Conservation (phyloP, 2,888 invertebrate species). For the Parnassius smintheus region DNA sequence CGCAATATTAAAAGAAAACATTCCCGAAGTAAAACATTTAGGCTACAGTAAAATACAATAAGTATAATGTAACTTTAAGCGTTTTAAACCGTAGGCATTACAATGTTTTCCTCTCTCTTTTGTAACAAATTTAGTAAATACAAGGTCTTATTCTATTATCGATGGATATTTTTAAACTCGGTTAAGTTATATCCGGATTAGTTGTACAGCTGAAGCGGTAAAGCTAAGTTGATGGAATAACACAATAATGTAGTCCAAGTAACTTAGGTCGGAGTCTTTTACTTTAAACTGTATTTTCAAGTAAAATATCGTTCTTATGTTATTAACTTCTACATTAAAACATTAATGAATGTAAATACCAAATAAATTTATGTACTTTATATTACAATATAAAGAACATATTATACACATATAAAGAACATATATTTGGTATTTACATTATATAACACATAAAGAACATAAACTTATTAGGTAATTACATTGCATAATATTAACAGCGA, state of each 20-base stretch:
- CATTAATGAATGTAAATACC: too few species aligned
- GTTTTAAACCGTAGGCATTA: neutral
- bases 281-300: conserved; percentile 22
- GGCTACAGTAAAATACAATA: neutral
- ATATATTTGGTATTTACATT: too few species aligned
- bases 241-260: conserved; percentile 28
- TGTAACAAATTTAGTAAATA: too few species aligned
- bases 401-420: too few species aligned
- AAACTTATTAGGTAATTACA: too few species aligned
- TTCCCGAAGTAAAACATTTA: neutral
- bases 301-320: conserved; percentile 11
- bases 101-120: too few species aligned
- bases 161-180: conserved; percentile 5
- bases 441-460: too few species aligned
- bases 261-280: conserved; percentile 21
- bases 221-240: conserved; percentile 26
- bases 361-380: too few species aligned
- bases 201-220: neutral
- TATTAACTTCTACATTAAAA: conserved; percentile 9
- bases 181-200: conserved; percentile 13
- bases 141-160: conserved; percentile 3
- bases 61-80: neutral
- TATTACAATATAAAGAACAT: too few species aligned
- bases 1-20: neutral
- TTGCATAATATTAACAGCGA: too few species aligned